Percentiles rank a stretch among this genome's conserved stretches.
Conservation (phyloP, 2,888 invertebrate genomes). For the Amblyjoppa proteus region DNA sequence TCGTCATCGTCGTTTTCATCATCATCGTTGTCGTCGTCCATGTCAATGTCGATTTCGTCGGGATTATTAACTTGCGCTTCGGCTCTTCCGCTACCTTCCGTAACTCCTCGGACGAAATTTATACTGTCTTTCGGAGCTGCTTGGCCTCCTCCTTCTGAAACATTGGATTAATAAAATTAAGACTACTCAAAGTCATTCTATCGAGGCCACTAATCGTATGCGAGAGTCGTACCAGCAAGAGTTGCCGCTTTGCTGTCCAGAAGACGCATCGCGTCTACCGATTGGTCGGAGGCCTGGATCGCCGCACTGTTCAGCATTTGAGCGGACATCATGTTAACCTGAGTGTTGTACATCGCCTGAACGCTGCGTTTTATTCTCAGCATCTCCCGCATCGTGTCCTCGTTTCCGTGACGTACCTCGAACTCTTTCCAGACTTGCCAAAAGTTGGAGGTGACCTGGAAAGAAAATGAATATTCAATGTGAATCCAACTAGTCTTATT, state of each 20-base stretch:
- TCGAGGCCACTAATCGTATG: conserved; percentile 14
- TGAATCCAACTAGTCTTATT: not conserved
- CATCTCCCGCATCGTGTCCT: conserved; percentile 99
- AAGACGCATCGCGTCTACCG: conserved; percentile 94
- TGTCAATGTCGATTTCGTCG: conserved; percentile 95
- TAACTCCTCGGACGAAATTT: conserved; percentile 95
- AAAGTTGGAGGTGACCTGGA: conserved; percentile 92
- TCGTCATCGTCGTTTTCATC: conserved; percentile 87
- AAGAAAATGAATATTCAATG: conserved; percentile 28
- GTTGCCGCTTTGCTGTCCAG: conserved; percentile 92
- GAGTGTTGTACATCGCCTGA: conserved; percentile 99
- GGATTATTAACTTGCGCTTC: conserved; percentile 91
- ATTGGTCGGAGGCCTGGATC: conserved; percentile 89
- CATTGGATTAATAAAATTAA: conserved; percentile 16
- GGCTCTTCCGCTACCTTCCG: conserved; percentile 90
- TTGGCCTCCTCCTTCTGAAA: conserved; percentile 72
- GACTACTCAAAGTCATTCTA: not conserved
- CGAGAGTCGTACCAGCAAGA: conserved; percentile 55
- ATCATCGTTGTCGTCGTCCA: conserved; percentile 89
- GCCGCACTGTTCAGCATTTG: conserved; percentile 95
- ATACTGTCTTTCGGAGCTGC: conserved; percentile 87
- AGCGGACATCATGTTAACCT: conserved; percentile 99
- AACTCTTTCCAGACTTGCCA: conserved; percentile 99
- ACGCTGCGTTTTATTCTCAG: conserved; percentile 98
- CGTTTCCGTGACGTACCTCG: conserved; percentile 99